Evolutionary conservation across 2,113 vertebrate genomes (phyloP).

Genomic region (Oriolus oriolus): DNA sequence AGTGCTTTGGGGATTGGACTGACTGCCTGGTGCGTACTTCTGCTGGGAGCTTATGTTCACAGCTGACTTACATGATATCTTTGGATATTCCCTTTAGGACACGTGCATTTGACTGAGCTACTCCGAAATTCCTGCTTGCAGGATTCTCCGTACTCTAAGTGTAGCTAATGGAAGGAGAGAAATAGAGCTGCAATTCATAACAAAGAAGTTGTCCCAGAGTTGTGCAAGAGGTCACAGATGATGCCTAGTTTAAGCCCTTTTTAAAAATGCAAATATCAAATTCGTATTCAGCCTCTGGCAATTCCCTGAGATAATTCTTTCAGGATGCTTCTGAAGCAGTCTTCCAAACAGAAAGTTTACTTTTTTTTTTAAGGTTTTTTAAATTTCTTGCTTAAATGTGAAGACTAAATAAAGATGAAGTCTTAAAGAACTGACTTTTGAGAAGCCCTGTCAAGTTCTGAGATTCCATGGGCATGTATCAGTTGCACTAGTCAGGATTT

Average conservation of each 20-base stretch:
- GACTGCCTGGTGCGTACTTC: neutral
- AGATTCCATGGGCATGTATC: neutral
- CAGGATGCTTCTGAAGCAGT: neutral
- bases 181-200: neutral
- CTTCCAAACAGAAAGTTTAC: neutral
- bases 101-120: neutral
- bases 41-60: neutral
- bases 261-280: neutral
- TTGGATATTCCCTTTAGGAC: neutral
- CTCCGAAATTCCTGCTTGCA: neutral
- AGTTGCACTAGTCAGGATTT: neutral
- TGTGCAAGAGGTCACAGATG: neutral
- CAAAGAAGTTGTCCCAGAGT: neutral
- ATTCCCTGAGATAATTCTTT: neutral
- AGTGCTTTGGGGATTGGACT: neutral
- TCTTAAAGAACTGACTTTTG: neutral
- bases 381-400: neutral
- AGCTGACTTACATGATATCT: neutral
- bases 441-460: neutral
- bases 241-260: neutral
- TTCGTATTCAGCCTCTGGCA: neutral
- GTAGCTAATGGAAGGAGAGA: neutral
- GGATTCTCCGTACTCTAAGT: neutral
- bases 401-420: neutral
- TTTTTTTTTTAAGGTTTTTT: neutral